Base-by-base conservation (phyloP, 2,113 vertebrate genomes). In the Istiophorus platypterus region DNA sequence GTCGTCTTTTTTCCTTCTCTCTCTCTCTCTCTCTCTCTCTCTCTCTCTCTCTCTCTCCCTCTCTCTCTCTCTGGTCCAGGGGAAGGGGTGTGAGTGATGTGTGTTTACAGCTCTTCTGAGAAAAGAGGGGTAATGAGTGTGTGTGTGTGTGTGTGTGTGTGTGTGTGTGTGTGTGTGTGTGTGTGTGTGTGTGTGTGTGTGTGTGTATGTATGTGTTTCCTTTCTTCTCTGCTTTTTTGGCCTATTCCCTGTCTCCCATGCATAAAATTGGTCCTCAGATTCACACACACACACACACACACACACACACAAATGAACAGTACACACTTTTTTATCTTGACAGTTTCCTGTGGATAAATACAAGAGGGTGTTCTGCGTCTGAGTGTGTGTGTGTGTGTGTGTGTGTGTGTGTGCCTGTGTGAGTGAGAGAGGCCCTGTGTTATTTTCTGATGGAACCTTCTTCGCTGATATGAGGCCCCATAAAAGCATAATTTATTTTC, bases 271-370 rank as follows among this genome's bases (percentile, higher is more conserved):
- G 41, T 41, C 56, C 72, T 64, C 66, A 74, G 77, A 74, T 49
- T 37, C 63, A 42, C 34, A 37, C 47, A 17, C 34, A 54, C 26
- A 42, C 31, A 34, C 31, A 34, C 31, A 34, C 31, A 6, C 31
- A 34, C 31, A 34, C 31, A 34, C 31, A 34, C 31, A 6, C 31
- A 34, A 3, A 34, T 42, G 12, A 58, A 69, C 81, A 76, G 42
- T 13, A 62, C 52, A 66, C 59, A 57, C 42, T 29, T 69, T 75
- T 85, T 87, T 87, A 92, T 91, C 81, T 87, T 39, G 34, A 85
- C 76, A 65, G 82, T 70, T 92, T 93, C 85, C 89, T 89, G 89
- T 64, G 82, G 89, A 90, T 88, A 90, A 85, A 88, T 64, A 71
- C 56, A 39, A 61, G 65, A 87, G 45, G n/a, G 45, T 78, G 81